Percentiles rank a stretch among this genome's conserved stretches.
phyloP scores from a whole-genome alignment of 2,888 invertebrate species.

The Hyposoter didymator region DNA sequence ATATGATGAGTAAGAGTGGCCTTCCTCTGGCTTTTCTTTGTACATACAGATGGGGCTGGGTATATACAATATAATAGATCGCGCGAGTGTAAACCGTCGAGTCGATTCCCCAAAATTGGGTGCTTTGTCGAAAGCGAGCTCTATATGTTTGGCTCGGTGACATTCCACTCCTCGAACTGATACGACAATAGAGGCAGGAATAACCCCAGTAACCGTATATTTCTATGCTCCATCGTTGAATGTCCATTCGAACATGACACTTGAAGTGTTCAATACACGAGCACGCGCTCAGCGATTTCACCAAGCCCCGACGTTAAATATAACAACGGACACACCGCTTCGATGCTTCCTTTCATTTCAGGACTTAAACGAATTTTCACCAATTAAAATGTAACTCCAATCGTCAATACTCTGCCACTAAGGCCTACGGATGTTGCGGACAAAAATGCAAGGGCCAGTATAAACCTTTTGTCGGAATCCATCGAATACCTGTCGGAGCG shows the following conservation, averaged over 20 bases:
- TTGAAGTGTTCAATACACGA: neutral
- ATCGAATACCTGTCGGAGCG: neutral
- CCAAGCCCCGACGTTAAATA: neutral
- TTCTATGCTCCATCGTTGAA: constrained; percentile 18
- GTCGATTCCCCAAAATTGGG: constrained; percentile 57
- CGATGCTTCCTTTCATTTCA: constrained; percentile 10
- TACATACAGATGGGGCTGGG: neutral
- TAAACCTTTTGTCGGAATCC: neutral
- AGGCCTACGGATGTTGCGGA: neutral
- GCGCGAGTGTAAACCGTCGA: constrained; percentile 20
- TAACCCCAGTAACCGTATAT: constrained; percentile 13
- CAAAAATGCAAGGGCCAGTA: neutral
- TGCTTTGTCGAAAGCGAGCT: constrained; percentile 56
- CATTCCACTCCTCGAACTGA: constrained; percentile 29
- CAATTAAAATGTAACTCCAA: neutral
- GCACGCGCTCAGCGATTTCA: neutral
- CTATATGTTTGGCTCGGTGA: constrained; percentile 32
- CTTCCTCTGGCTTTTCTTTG: neutral
- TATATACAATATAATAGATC: constrained; percentile 4
- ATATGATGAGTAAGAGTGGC: neutral
- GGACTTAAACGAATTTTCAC: neutral
- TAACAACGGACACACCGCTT: neutral
- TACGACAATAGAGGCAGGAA: constrained; percentile 24
- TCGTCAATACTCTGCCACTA: neutral
- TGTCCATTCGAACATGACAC: constrained; percentile 61